A percentile compares a stretch with the other conserved stretches of the same genome.
phyloP scores from a whole-genome alignment of 2,113 vertebrate species.

The Columba livia region DNA sequence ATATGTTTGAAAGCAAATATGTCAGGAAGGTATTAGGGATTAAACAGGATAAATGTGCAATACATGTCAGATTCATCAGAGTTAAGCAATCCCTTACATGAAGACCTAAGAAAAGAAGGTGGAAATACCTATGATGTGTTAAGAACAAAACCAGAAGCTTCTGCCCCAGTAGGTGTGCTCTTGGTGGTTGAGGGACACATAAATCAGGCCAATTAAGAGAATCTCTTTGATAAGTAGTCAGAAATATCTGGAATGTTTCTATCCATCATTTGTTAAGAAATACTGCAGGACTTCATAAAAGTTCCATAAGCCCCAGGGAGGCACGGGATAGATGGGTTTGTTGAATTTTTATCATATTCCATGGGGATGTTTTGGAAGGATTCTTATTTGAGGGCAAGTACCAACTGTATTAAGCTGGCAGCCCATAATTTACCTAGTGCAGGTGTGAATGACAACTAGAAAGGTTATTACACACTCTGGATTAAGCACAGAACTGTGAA shows the following conservation, averaged over 20 bases:
- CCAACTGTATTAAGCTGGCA: neutral
- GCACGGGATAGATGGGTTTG: neutral
- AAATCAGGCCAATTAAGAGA: neutral
- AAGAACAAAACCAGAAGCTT: neutral
- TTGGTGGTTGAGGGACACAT: neutral
- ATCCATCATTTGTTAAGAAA: neutral
- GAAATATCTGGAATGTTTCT: neutral
- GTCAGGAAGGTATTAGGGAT: neutral
- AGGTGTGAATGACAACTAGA: neutral
- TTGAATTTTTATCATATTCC: neutral
- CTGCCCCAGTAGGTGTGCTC: neutral
- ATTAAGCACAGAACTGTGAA: neutral
- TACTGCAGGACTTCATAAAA: neutral
- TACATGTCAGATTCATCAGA: neutral
- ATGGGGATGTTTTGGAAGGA: neutral
- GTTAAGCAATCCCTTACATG: neutral
- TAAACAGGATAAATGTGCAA: neutral
- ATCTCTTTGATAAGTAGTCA: neutral
- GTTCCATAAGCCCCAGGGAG: neutral
- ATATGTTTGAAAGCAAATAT: neutral
- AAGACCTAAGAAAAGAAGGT: neutral
- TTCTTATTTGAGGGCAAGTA: neutral
- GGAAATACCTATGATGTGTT: neutral
- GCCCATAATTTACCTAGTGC: neutral
- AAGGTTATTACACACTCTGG: neutral